Base-by-base conservation (phyloP, 2,113 vertebrate species). In the Cyphomyrus plagiostoma region DNA sequence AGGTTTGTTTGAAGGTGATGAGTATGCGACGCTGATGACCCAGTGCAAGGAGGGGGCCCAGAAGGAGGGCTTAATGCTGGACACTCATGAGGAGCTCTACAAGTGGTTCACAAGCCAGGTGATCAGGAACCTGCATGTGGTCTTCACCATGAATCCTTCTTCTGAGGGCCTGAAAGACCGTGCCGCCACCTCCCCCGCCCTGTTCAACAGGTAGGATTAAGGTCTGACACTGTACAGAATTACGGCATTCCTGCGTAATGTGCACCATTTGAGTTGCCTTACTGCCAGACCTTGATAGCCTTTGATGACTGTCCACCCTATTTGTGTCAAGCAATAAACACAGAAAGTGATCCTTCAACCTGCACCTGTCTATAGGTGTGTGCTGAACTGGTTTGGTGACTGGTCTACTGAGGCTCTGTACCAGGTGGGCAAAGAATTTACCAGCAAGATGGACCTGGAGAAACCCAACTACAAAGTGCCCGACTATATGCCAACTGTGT, bases 141-240 rank as follows among this genome's bases (percentile, higher is more conserved):
- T 99, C 90, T 99, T 99, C 95, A 99, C 98, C 93, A 99, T 99
- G 98, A 99, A 99, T 92, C 98, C 98, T 0, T 99, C 98, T n/a
- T 99, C 98, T 0, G 98, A 99, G 93, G 98, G 98, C 4, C 95
- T 99, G 93, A 99, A 99, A 95, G 98, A 99, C 94, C 95, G 98
- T 1, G 98, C 98, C 0, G 98, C 98, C 92, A 99, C 98, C 0
- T 99, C 98, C 26, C 98, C 98, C 26, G 98, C 98, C 0, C 98
- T 99, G 15, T 99, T 99, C 94, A 99, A 99, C 95, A 99, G 98
- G 98, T 99, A 21, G 4, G 2, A 35, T 56, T 45, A n/a, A 17
- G 5, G 35, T 39, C 86, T 56, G 56, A 39, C 2, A 35, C 17
- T 42, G 35, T 7, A 17, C 30, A 80, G 13, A 80, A 42, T 80